Percentiles rank a stretch among this genome's conserved stretches.
phyloP scores from a whole-genome alignment of 2,113 vertebrate species.

The Sturnus vulgaris region DNA sequence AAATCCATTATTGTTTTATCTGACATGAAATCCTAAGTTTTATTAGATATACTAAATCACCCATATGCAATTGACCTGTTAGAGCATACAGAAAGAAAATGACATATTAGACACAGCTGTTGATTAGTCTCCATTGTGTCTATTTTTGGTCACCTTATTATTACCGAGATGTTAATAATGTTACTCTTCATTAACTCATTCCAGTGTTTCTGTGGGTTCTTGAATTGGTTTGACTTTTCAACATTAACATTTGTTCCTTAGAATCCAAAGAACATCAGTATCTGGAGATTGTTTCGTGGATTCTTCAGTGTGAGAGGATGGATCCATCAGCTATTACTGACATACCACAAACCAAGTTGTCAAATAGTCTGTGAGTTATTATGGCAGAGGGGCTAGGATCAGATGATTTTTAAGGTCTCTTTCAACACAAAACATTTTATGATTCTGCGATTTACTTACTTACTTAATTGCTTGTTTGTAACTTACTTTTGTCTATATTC shows the following conservation, averaged over 20 bases:
- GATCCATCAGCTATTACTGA: not conserved
- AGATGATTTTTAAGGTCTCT: not conserved
- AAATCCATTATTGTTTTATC: not conserved
- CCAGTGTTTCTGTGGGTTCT: not conserved
- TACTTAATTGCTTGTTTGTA: not conserved
- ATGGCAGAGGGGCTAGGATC: fast-evolving
- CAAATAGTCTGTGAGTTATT: not conserved
- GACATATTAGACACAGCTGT: not conserved
- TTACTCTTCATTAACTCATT: not conserved
- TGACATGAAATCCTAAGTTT: not conserved
- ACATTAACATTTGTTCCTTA: not conserved
- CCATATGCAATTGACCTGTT: not conserved
- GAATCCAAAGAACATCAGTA: not conserved
- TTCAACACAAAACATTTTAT: not conserved
- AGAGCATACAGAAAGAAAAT: not conserved
- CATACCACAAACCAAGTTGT: not conserved
- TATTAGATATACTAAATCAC: not conserved
- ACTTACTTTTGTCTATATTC: not conserved
- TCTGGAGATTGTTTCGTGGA: not conserved
- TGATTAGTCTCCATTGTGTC: not conserved
- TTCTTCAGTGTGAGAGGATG: not conserved
- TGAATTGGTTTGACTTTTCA: not conserved
- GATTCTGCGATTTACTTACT: not conserved
- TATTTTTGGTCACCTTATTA: not conserved
- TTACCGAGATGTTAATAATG: not conserved